Conservation (phyloP, 2,888 invertebrate genomes). For the Andrena marginata region DNA sequence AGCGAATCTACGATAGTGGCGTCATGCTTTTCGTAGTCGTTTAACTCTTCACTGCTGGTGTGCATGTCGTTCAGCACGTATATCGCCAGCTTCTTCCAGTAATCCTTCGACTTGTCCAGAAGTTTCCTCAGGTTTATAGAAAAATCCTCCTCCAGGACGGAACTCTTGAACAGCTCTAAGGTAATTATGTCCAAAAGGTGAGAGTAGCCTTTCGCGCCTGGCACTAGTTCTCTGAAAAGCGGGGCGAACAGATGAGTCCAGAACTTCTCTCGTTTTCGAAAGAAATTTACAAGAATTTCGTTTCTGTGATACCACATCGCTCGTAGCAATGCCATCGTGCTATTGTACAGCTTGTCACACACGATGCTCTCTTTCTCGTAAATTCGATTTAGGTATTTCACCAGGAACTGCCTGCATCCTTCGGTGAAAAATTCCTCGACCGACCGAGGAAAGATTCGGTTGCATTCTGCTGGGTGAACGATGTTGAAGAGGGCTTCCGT, state of each 20-base stretch:
- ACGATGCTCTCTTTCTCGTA: constrained; percentile 81
- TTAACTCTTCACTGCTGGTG: constrained; percentile 42
- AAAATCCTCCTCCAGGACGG: constrained; percentile 79
- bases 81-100: constrained; percentile 77
- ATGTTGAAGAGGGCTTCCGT: constrained; percentile 84
- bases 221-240: constrained; percentile 78
- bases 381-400: constrained; percentile 80
- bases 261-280: constrained; percentile 82
- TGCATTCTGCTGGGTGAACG: constrained; percentile 83
- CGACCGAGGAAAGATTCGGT: constrained; percentile 82
- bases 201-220: constrained; percentile 80
- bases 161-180: constrained; percentile 83
- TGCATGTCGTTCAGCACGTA: constrained; percentile 76
- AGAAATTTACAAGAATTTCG: constrained; percentile 83
- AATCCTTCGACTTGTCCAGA: constrained; percentile 76
- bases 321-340: constrained; percentile 82
- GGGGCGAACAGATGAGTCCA: constrained; percentile 83
- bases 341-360: constrained; percentile 81
- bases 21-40: constrained; percentile 26
- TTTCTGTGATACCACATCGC: constrained; percentile 85
- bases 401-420: constrained; percentile 83
- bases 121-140: constrained; percentile 79
- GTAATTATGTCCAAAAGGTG: constrained; percentile 83
- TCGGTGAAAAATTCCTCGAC: constrained; percentile 83
- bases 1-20: constrained; percentile 65